Evolutionary conservation across 1,140 invertebrate genomes (phyloP).

Genomic region (Bombus balteatus): DNA sequence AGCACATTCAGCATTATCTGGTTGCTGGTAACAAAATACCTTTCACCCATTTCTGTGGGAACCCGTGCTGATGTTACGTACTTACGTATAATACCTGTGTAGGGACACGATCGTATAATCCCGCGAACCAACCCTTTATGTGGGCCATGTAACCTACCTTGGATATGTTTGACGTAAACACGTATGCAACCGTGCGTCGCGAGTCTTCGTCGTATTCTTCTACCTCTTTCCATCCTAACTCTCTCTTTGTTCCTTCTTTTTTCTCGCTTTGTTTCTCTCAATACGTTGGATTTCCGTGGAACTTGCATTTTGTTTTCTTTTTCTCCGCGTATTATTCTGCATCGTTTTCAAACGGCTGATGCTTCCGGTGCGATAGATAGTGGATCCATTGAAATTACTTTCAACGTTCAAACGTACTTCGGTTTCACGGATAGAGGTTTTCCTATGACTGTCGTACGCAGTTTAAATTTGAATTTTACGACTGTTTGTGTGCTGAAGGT

Average conservation of each 20-base stretch:
- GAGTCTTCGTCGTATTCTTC: not conserved
- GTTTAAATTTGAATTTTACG: not conserved
- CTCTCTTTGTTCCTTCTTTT: not conserved
- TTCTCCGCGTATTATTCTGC: not conserved
- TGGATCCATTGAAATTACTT: slow-evolving; percentile 20
- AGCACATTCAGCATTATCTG: slow-evolving; percentile 61
- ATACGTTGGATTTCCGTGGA: not conserved
- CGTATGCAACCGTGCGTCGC: slow-evolving; percentile 29
- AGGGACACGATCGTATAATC: slow-evolving; percentile 31
- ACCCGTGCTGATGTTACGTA: slow-evolving; percentile 7
- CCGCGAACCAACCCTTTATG: slow-evolving; percentile 49
- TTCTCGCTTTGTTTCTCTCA: not conserved
- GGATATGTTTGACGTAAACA: slow-evolving; percentile 59
- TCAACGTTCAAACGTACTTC: not conserved
- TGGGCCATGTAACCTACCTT: slow-evolving; percentile 36
- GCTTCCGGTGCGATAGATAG: not conserved
- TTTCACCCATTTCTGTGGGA: slow-evolving; percentile 46
- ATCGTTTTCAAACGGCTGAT: not conserved
- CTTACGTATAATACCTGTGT: not conserved
- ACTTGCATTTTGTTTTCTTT: too few species aligned
- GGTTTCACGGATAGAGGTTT: not conserved
- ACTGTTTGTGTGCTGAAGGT: not conserved
- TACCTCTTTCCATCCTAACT: not conserved
- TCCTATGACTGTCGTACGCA: too few species aligned
- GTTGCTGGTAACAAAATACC: slow-evolving; percentile 64